Evolutionary conservation across 1,140 invertebrate species (phyloP).

Genomic region (Delia radicum): DNA sequence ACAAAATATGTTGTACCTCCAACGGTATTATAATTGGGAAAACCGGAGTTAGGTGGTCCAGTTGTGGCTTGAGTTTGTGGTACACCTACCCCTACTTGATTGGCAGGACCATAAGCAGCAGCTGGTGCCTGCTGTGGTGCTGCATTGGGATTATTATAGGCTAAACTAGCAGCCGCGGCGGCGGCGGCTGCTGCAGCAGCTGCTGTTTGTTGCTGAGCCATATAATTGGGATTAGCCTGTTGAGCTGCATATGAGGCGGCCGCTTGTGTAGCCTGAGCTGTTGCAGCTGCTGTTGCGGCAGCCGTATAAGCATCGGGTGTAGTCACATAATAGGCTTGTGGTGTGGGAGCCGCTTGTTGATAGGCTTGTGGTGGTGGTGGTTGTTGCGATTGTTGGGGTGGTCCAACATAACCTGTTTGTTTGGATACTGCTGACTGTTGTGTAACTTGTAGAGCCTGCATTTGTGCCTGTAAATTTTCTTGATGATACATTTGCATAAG

Average conservation of each 20-base stretch:
- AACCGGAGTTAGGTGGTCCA: conserved; percentile 23
- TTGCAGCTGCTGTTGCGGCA: not conserved
- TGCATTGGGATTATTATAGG: not conserved
- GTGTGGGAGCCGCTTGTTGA: not conserved
- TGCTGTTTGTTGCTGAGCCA: not conserved
- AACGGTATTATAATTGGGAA: conserved; percentile 53
- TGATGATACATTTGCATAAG: conserved; percentile 52
- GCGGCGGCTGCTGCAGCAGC: conserved; percentile 24
- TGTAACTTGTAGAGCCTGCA: conserved; percentile 44
- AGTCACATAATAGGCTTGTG: conserved; percentile 21
- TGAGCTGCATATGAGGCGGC: conserved; percentile 25
- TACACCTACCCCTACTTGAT: conserved; percentile 26
- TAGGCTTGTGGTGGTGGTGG: conserved; percentile 25
- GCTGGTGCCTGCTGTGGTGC: conserved; percentile 3
- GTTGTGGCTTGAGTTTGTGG: not conserved
- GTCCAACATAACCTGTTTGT: conserved; percentile 29
- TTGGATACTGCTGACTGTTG: conserved; percentile 24
- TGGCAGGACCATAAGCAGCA: not conserved
- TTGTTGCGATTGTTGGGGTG: conserved; percentile 24
- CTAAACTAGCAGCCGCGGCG: not conserved
- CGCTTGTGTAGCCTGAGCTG: conserved; percentile 14
- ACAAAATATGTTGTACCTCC: conserved; percentile 56
- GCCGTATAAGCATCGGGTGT: conserved; percentile 26
- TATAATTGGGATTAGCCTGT: conserved; percentile 25
- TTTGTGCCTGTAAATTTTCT: conserved; percentile 48